Conservation (phyloP, 2,888 invertebrate species). For the Ophion ellenae region DNA sequence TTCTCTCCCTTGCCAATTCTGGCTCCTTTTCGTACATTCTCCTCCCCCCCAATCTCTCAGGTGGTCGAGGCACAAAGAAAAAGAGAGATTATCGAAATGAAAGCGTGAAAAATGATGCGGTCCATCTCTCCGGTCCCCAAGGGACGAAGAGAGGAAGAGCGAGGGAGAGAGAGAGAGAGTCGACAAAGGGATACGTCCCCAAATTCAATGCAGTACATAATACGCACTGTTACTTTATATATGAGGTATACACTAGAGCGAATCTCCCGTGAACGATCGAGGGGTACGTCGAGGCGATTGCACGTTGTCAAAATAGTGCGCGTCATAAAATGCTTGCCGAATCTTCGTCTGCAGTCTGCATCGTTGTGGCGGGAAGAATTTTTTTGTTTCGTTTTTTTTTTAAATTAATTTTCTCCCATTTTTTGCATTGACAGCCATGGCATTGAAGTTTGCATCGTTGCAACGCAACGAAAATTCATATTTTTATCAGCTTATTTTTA, state of each 20-base stretch:
- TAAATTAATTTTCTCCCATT: no score
- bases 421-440: no score
- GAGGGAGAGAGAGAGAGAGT: neutral
- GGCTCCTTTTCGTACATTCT: slow-evolving; percentile 41
- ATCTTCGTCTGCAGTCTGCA: slow-evolving; percentile 22
- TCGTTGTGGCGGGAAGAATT: neutral
- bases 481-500: no score
- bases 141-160: slow-evolving; percentile 20
- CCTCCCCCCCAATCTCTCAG: slow-evolving; percentile 54
- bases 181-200: slow-evolving; percentile 54
- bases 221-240: slow-evolving; percentile 23
- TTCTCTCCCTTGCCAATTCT: slow-evolving; percentile 3
- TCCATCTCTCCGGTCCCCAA: slow-evolving; percentile 42
- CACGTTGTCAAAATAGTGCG: slow-evolving; percentile 67
- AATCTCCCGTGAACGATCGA: slow-evolving; percentile 5
- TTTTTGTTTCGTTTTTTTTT: no score
- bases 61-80: slow-evolving; percentile 55
- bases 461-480: no score
- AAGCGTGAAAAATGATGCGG: slow-evolving; percentile 65
- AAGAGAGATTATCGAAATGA: slow-evolving; percentile 62
- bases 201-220: slow-evolving; percentile 40
- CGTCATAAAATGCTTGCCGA: slow-evolving; percentile 63
- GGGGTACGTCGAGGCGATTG: slow-evolving; percentile 19
- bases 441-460: no score
- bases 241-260: slow-evolving; percentile 4